These are phyloP conservation scores for Anoplolepis gracilipes DNA, from an alignment of 1,140 invertebrate species.

Conservation along the genomic window DNA sequence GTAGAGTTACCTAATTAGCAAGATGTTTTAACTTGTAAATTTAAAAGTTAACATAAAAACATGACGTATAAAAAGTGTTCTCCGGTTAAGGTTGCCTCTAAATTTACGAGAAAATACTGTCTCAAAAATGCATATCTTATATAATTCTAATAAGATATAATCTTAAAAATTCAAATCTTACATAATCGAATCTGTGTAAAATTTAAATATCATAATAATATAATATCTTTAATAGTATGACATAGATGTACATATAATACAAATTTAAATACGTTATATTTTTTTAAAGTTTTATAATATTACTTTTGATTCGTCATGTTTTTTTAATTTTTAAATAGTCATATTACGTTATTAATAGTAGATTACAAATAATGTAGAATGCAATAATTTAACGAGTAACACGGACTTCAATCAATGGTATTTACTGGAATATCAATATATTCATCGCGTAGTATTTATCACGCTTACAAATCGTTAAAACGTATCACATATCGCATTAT, in stretches of 20 bases:
- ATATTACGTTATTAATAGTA: background rate
- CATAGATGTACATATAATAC: too few species aligned
- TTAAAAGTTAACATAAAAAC: slow-evolving; percentile 31
- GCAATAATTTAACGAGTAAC: background rate
- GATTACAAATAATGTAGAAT: background rate
- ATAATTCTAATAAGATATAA: background rate
- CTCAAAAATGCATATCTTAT: background rate
- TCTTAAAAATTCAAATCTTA: too few species aligned
- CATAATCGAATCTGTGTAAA: too few species aligned
- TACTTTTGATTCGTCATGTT: background rate
- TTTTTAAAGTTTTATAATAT: background rate
- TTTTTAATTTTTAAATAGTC: background rate
- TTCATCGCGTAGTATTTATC: slow-evolving; percentile 2
- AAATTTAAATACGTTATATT: too few species aligned
- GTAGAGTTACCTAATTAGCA: slow-evolving; percentile 9
- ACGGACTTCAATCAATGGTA: background rate
- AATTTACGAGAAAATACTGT: slow-evolving; percentile 22
- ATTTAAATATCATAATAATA: background rate
- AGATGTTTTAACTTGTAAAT: slow-evolving; percentile 39
- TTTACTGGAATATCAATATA: background rate
- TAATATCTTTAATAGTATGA: background rate
- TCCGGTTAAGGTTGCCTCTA: background rate
- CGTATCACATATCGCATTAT: background rate
- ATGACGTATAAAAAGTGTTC: slow-evolving; percentile 23
- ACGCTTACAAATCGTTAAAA: background rate